A percentile compares a stretch with the other conserved stretches of the same genome.
phyloP scores from a whole-genome alignment of 2,113 vertebrate species.

The Cololabis saira region DNA sequence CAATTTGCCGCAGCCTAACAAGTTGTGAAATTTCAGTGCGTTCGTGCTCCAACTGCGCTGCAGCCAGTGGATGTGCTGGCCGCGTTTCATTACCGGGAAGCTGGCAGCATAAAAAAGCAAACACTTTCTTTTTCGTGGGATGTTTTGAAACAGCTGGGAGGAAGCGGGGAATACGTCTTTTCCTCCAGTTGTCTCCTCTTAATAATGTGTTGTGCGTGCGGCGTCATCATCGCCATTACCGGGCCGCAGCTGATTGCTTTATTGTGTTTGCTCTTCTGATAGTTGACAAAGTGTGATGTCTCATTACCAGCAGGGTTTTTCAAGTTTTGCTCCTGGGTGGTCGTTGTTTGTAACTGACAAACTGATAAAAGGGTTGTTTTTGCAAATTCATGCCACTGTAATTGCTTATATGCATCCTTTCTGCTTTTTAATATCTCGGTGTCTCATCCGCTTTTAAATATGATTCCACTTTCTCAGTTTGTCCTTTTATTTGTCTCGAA shows the following conservation, averaged over 20 bases:
- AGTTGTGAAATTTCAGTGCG: slow-evolving; percentile 67
- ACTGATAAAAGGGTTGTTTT: slow-evolving; percentile 36
- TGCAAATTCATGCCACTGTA: slow-evolving; percentile 17
- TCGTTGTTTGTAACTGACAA: not conserved
- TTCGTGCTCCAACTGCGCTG: slow-evolving; percentile 55
- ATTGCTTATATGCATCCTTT: not conserved
- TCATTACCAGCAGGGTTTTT: slow-evolving; percentile 33
- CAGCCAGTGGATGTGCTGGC: slow-evolving; percentile 54
- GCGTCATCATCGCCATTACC: slow-evolving; percentile 16
- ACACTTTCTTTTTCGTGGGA: slow-evolving; percentile 17
- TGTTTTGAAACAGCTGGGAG: slow-evolving; percentile 42
- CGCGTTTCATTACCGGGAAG: slow-evolving; percentile 37
- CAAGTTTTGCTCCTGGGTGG: slow-evolving; percentile 3
- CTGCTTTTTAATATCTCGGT: no score
- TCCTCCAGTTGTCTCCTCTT: slow-evolving; percentile 2
- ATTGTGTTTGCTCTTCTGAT: slow-evolving; percentile 21
- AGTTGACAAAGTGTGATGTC: slow-evolving; percentile 35
- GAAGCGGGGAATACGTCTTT: slow-evolving; percentile 8
- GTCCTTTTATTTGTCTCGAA: not conserved
- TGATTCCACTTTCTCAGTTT: not conserved
- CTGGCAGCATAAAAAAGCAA: slow-evolving; percentile 48
- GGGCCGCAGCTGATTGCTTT: slow-evolving; percentile 24
- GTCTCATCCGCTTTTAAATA: not conserved
- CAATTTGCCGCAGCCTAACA: slow-evolving; percentile 60
- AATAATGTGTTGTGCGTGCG: not conserved